These are phyloP conservation scores for Aphidius colemani DNA, from an alignment of 2,888 invertebrate species.

Conservation along the genomic window DNA sequence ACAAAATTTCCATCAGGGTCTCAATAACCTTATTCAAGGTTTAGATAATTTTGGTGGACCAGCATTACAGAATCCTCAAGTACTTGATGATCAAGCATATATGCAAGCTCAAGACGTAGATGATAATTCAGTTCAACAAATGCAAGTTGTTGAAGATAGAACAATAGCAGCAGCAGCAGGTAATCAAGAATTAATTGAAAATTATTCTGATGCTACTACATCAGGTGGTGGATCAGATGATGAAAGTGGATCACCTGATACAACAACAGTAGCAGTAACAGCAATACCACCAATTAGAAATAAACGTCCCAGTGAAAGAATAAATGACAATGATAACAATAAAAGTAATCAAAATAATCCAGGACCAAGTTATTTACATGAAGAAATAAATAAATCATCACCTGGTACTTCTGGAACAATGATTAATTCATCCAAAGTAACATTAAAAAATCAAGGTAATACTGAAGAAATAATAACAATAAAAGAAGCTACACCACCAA, in stretches of 20 bases:
- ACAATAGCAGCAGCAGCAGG: conserved; percentile 61
- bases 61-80: conserved; percentile 63
- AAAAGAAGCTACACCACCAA: conserved; percentile 55
- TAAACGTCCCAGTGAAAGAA: conserved; percentile 49
- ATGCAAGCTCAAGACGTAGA: conserved; percentile 49
- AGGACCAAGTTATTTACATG: conserved; percentile 86
- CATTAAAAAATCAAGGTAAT: conserved; percentile 38
- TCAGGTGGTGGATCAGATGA: conserved; percentile 91
- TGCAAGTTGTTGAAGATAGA: conserved; percentile 47
- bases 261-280: conserved; percentile 65
- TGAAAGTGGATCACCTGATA: conserved; percentile 70
- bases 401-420: conserved; percentile 64
- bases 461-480: conserved; percentile 35
- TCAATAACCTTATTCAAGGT: conserved; percentile 47
- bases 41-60: conserved; percentile 57
- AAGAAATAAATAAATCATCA: conserved; percentile 66
- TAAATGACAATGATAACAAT: conserved; percentile 82
- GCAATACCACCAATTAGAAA: no score
- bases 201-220: conserved; percentile 80
- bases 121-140: conserved; percentile 38
- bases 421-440: conserved; percentile 18
- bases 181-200: conserved; percentile 41
- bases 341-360: conserved; percentile 84
- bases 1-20: conserved; percentile 63
- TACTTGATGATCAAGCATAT: conserved; percentile 52